Evolutionary conservation across 2,888 invertebrate genomes (phyloP).

Genomic region (Pseudococcus jackbeardsleyi): DNA sequence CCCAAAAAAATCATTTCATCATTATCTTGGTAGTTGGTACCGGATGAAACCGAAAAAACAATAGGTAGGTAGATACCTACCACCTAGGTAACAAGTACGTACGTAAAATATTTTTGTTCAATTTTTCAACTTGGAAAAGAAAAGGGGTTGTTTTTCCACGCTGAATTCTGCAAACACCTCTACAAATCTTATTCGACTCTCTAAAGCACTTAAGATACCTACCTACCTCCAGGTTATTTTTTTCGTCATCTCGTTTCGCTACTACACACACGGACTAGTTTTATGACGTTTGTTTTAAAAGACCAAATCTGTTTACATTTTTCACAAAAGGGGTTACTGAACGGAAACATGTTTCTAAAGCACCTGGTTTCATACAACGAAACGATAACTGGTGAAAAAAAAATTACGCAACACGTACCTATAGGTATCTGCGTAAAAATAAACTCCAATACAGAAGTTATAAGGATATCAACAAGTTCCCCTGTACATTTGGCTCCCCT

Average conservation of each 20-base stretch:
- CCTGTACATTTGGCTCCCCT: not conserved
- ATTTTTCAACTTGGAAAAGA: no score
- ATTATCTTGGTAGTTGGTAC: no score
- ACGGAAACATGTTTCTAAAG: constrained; percentile 28
- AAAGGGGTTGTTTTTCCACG: no score
- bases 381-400: constrained; percentile 4
- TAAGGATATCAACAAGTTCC: not conserved
- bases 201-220: no score
- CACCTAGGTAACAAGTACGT: no score
- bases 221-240: no score
- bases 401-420: not conserved
- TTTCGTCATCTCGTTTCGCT: not conserved
- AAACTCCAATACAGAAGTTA: not conserved
- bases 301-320: constrained; percentile 31
- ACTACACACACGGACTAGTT: not conserved
- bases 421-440: constrained; percentile 14
- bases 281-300: constrained; percentile 16
- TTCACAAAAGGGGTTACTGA: constrained; percentile 6
- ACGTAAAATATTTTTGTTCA: no score
- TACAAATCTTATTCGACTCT: no score
- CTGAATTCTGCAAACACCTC: no score
- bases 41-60: no score
- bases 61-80: no score
- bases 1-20: no score
- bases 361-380: not conserved